Evolutionary conservation across 2,888 invertebrate species (phyloP).

Genomic region (Torymus auratus): DNA sequence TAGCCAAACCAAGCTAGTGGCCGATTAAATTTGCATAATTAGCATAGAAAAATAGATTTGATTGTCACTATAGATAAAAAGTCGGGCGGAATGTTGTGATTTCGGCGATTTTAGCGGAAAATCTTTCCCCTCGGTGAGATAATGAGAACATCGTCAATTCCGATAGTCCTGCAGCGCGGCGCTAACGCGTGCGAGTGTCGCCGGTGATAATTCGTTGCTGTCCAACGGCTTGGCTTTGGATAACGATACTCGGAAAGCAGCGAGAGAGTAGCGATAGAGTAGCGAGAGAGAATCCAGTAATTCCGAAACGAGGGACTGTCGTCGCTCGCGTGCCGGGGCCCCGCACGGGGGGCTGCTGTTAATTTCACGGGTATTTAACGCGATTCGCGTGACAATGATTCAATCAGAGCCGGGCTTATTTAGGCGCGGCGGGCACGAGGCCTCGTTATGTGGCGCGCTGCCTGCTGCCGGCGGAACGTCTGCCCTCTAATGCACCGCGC

Average conservation of each 20-base stretch:
- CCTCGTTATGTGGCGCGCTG: neutral
- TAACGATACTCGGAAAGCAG: too few species aligned
- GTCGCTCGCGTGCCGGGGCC: conserved; percentile 70
- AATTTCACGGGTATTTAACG: conserved; percentile 76
- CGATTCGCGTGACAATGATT: conserved; percentile 72
- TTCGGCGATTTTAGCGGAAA: too few species aligned
- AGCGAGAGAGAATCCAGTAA: conserved; percentile 25
- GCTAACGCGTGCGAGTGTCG: neutral
- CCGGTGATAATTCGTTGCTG: conserved; percentile 21
- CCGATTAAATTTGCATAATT: neutral
- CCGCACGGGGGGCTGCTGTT: conserved; percentile 64
- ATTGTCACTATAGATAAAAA: too few species aligned
- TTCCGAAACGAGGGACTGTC: conserved; percentile 63
- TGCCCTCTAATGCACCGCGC: neutral
- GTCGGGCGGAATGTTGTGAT: too few species aligned
- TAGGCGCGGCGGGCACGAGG: conserved; percentile 51
- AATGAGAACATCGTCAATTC: neutral
- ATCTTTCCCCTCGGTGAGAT: neutral
- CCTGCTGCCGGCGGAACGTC: neutral
- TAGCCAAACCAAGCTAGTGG: neutral
- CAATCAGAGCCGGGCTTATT: conserved; percentile 71
- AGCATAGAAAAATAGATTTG: too few species aligned
- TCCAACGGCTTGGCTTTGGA: conserved; percentile 9
- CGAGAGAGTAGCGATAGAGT: neutral
- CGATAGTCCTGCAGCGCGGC: neutral